A percentile compares a stretch with the other conserved stretches of the same genome.
phyloP scores from a whole-genome alignment of 1,140 invertebrate genomes.

The Helicoverpa zea region DNA sequence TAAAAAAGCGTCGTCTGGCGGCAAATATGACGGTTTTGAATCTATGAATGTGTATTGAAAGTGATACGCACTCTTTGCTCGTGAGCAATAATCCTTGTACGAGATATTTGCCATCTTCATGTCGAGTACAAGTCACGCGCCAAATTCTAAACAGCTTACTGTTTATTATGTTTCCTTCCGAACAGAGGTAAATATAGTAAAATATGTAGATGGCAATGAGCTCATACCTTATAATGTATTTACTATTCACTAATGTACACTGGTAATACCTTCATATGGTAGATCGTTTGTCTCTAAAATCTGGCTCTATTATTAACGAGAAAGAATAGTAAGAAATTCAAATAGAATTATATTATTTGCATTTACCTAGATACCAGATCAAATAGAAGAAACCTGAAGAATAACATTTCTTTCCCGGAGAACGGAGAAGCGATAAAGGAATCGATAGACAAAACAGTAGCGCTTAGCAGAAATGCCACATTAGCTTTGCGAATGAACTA shows the following conservation, averaged over 20 bases:
- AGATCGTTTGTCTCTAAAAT: too few species aligned
- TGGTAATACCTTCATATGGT: too few species aligned
- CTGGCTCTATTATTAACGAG: too few species aligned
- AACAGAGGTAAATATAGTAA: background rate
- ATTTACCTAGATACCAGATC: too few species aligned
- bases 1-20: constrained; percentile 58
- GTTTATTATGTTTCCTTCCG: background rate
- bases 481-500: background rate
- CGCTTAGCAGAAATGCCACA: background rate
- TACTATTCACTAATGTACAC: too few species aligned
- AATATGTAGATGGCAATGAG: too few species aligned
- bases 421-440: too few species aligned
- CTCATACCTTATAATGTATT: too few species aligned
- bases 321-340: too few species aligned
- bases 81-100: constrained; percentile 29
- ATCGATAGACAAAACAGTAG: background rate
- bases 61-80: constrained; percentile 25
- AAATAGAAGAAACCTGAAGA: too few species aligned
- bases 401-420: too few species aligned
- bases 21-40: constrained; percentile 37
- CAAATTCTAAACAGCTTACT: background rate
- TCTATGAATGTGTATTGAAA: constrained; percentile 36
- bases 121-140: constrained; percentile 20
- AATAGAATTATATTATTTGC: too few species aligned
- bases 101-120: constrained; percentile 4